Evolutionary conservation across 1,140 invertebrate species (phyloP).

Genomic region (Eciton burchellii): DNA sequence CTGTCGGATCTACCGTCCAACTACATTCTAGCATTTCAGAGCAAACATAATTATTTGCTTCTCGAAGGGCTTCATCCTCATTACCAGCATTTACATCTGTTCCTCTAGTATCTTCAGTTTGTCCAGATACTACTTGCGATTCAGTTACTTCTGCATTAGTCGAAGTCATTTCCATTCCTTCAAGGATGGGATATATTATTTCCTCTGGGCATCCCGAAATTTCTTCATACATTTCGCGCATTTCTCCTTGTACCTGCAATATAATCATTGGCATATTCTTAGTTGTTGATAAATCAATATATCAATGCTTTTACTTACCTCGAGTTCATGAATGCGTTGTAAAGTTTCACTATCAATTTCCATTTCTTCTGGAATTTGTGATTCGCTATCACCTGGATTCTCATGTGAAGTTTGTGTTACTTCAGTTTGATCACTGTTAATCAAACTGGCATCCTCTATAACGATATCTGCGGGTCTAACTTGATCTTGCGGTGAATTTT

Average conservation of each 20-base stretch:
- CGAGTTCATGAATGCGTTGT: conserved; percentile 83
- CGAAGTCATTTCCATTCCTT: conserved; percentile 82
- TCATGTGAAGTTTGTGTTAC: conserved; percentile 66
- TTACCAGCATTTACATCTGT: conserved; percentile 77
- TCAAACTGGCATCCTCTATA: conserved; percentile 72
- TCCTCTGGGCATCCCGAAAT: conserved; percentile 84
- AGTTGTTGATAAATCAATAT: not conserved
- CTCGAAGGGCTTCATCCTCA: conserved; percentile 83
- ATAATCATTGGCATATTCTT: conserved; percentile 1
- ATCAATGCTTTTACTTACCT: conserved; percentile 70
- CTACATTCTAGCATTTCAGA: conserved; percentile 84
- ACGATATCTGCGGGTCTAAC: conserved; percentile 68
- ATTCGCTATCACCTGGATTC: conserved; percentile 74
- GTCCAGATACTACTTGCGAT: conserved; percentile 65
- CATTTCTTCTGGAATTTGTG: conserved; percentile 83
- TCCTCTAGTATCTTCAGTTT: conserved; percentile 73
- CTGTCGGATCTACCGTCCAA: conserved; percentile 82
- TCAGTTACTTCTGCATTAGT: conserved; percentile 78
- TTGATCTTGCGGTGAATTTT: conserved; percentile 70
- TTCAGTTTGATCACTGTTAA: conserved; percentile 70
- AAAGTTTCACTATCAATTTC: conserved; percentile 84
- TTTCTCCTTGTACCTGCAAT: conserved; percentile 82
- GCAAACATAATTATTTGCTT: conserved; percentile 85
- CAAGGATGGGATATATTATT: conserved; percentile 84
- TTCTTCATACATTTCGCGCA: conserved; percentile 83